phyloP scores from a whole-genome alignment of 2,113 vertebrate species.

The Marmota monax region DNA sequence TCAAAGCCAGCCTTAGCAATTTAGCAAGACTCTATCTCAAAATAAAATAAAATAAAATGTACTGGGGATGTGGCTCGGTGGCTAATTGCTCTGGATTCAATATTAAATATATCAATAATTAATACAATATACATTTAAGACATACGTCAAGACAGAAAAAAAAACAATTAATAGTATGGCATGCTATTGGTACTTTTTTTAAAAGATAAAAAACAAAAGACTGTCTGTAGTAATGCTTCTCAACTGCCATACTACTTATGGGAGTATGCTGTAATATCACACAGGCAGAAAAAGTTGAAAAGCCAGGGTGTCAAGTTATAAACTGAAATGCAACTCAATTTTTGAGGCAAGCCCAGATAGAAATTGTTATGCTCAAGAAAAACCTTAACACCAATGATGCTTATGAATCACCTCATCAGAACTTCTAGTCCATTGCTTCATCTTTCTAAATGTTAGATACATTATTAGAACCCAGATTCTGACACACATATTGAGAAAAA shows the following conservation, averaged over 20 bases:
- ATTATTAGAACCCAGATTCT: slow-evolving; percentile 24
- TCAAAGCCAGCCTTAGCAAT: neutral
- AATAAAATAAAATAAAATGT: neutral
- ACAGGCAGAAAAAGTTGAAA: slow-evolving; percentile 40
- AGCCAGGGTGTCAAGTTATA: neutral
- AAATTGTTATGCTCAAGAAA: slow-evolving; percentile 12
- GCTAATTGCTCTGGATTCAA: neutral
- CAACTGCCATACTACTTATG: neutral
- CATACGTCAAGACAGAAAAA: neutral
- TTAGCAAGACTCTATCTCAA: neutral
- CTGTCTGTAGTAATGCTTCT: slow-evolving; percentile 24
- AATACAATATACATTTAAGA: neutral
- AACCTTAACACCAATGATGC: neutral
- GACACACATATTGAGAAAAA: slow-evolving; percentile 11
- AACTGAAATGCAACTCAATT: slow-evolving; percentile 35
- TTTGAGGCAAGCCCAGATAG: slow-evolving; percentile 19
- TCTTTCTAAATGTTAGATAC: slow-evolving; percentile 8
- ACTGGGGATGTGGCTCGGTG: neutral
- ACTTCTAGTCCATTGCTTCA: neutral
- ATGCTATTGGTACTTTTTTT: neutral
- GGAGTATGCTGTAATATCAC: neutral
- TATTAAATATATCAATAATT: neutral
- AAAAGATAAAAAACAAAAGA: neutral
- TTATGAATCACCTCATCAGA: neutral
- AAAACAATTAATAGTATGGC: neutral